Conservation (phyloP, 2,113 vertebrate species). For the Callocephalon fimbriatum region DNA sequence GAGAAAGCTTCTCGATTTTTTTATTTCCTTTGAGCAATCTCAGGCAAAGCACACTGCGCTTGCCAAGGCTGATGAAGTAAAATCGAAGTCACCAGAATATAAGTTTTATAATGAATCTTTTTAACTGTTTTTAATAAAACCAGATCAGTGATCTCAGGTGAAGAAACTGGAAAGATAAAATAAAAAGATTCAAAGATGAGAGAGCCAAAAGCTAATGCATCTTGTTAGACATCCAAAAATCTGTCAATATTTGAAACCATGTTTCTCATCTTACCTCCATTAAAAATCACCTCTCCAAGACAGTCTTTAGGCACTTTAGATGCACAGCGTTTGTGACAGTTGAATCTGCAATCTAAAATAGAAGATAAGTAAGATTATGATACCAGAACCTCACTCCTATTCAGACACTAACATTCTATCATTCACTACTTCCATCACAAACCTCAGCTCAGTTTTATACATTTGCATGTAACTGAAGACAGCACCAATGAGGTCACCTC, state of each 20-base stretch:
- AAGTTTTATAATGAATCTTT: not conserved
- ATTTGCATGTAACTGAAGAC: not conserved
- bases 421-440: not conserved
- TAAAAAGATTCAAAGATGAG: not conserved
- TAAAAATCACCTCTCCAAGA: constrained; percentile 94
- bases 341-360: constrained; percentile 92
- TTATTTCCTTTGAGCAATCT: not conserved
- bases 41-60: not conserved
- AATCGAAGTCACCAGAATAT: not conserved
- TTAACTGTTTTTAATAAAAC: not conserved
- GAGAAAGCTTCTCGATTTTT: not conserved
- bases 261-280: constrained; percentile 85
- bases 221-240: not conserved
- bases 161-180: constrained; percentile 3
- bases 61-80: not conserved
- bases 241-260: not conserved
- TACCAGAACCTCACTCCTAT: not conserved
- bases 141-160: not conserved
- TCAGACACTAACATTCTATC: not conserved
- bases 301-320: constrained; percentile 97
- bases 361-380: not conserved
- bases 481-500: not conserved
- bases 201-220: not conserved
- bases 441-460: not conserved
- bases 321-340: constrained; percentile 96